These are phyloP conservation scores for Agrotis clavis DNA, from an alignment of 2,888 invertebrate species.

Conservation along the genomic window DNA sequence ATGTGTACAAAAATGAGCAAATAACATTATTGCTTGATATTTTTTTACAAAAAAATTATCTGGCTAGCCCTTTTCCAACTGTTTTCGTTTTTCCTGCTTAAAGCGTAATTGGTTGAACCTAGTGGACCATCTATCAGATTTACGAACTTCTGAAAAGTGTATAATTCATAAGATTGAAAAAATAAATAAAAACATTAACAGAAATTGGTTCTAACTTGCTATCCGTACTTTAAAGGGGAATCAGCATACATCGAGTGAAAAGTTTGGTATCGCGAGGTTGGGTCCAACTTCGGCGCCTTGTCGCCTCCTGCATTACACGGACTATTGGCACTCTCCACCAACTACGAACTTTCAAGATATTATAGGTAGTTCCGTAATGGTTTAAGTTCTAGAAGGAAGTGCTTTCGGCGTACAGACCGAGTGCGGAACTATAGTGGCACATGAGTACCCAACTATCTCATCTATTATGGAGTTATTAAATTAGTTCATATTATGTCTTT, in stretches of 20 bases:
- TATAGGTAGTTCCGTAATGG: slow-evolving; percentile 39
- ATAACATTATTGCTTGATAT: no score
- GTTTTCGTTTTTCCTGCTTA: no score
- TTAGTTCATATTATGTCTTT: background rate
- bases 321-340: slow-evolving; percentile 67
- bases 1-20: no score
- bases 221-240: slow-evolving; percentile 46
- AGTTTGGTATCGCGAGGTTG: slow-evolving; percentile 66
- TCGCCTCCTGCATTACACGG: slow-evolving; percentile 73
- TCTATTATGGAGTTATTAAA: background rate
- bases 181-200: background rate
- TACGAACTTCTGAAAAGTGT: no score
- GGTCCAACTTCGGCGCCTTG: slow-evolving; percentile 73
- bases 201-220: slow-evolving; percentile 24
- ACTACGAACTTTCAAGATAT: slow-evolving; percentile 40
- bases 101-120: no score
- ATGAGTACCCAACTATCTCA: background rate
- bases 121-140: no score
- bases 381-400: slow-evolving; percentile 17
- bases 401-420: slow-evolving; percentile 5
- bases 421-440: background rate
- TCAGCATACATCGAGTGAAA: slow-evolving; percentile 72
- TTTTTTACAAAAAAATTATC: no score
- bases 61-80: no score
- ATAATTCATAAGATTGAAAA: background rate